phyloP scores from a whole-genome alignment of 2,888 invertebrate species.

The Zele albiditarsus region DNA sequence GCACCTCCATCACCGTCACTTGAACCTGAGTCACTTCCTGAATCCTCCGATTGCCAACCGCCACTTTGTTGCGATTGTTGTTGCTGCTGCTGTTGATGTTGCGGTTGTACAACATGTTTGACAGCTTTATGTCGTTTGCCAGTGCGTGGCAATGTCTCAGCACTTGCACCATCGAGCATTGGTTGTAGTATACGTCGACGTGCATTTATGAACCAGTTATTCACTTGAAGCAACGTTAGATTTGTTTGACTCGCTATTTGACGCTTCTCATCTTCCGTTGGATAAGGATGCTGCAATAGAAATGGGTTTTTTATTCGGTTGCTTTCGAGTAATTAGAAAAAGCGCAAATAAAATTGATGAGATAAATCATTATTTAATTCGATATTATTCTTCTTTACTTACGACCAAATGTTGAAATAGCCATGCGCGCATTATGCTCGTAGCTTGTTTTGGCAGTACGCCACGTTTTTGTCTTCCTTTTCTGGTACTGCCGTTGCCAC shows the following conservation, averaged over 20 bases:
- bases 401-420: constrained; percentile 97
- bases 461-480: constrained; percentile 86
- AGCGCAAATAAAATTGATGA: not conserved
- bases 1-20: constrained; percentile 68
- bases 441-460: constrained; percentile 95
- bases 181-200: constrained; percentile 92
- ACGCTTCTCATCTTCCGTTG: constrained; percentile 95
- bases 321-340: not conserved
- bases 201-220: constrained; percentile 96
- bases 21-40: constrained; percentile 69
- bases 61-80: constrained; percentile 54
- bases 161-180: constrained; percentile 86
- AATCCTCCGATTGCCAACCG: constrained; percentile 70
- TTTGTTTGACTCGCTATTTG: constrained; percentile 92
- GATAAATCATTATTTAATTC: not conserved
- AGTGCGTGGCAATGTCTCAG: constrained; percentile 67
- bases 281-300: constrained; percentile 88
- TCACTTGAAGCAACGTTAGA: constrained; percentile 90
- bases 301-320: constrained; percentile 18
- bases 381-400: constrained; percentile 68
- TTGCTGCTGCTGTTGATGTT: constrained; percentile 57
- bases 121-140: constrained; percentile 72
- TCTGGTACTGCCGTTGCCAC: constrained; percentile 71
- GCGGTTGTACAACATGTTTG: constrained; percentile 72
- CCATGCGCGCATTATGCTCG: constrained; percentile 97